Percentiles rank a stretch among this genome's conserved stretches.
Evolutionary conservation across 1,140 invertebrate genomes (phyloP).

Genomic region (Nasonia giraulti): DNA sequence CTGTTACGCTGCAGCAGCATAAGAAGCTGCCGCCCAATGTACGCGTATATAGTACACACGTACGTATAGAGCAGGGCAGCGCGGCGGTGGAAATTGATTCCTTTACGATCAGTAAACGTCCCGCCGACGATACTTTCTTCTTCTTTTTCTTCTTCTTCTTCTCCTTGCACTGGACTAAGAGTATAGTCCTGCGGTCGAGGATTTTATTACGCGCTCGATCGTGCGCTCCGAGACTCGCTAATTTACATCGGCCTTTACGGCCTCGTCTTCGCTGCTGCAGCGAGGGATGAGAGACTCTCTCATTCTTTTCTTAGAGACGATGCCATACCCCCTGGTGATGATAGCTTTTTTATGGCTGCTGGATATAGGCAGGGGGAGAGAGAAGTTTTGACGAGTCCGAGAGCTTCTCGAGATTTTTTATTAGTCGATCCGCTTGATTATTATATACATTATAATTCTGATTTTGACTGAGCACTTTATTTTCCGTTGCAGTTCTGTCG

Average conservation of each 20-base stretch:
- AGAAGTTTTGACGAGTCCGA: background rate
- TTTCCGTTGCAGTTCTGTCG: slow-evolving; percentile 86
- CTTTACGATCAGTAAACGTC: slow-evolving; percentile 68
- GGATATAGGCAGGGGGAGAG: too few species aligned
- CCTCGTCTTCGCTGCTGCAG: background rate
- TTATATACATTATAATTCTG: background rate
- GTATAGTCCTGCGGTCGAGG: slow-evolving; percentile 6
- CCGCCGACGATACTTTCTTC: slow-evolving; percentile 44
- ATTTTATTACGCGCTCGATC: slow-evolving; percentile 49
- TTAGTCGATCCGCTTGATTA: background rate
- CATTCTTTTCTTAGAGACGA: background rate
- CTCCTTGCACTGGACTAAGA: background rate
- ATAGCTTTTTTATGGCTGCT: background rate
- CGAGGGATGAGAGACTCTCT: background rate
- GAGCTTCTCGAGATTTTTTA: background rate
- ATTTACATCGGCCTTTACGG: slow-evolving; percentile 45
- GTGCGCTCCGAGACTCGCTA: slow-evolving; percentile 48
- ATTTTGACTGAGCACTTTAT: background rate
- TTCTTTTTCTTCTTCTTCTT: slow-evolving; percentile 2
- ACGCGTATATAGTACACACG: background rate
- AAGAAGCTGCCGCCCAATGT: slow-evolving; percentile 3
- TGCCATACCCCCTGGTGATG: background rate
- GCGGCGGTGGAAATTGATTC: slow-evolving; percentile 64
- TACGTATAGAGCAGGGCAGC: background rate
- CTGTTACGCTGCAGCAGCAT: slow-evolving; percentile 60